These are phyloP conservation scores for Micromesistius poutassou DNA, from an alignment of 2,797 vertebrate species.

Conservation along the genomic window DNA sequence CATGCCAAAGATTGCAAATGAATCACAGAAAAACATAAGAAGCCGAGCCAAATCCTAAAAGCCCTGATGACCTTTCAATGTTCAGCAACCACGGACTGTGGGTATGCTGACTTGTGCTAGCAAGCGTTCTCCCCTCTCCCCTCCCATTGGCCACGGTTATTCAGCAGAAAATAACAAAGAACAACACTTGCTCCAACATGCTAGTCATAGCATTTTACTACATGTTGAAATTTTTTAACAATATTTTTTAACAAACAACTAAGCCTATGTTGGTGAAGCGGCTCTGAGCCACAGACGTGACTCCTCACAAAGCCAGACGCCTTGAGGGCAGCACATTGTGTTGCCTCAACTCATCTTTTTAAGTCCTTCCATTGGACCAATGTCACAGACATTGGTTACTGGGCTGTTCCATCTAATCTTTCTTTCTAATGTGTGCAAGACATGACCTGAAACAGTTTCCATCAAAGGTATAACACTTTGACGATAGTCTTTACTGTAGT, in stretches of 20 bases:
- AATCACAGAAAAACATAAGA: slow-evolving; percentile 11
- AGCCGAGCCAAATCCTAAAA: slow-evolving; percentile 24
- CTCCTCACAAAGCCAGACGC: too few relatives aligned
- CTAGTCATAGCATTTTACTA: not conserved
- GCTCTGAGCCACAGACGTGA: too few relatives aligned
- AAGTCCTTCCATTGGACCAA: too few relatives aligned
- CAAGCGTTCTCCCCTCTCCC: slow-evolving; percentile 14
- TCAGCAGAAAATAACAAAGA: not conserved
- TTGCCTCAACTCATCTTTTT: not conserved
- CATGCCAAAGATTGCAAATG: slow-evolving; percentile 6
- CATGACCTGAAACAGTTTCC: too few relatives aligned
- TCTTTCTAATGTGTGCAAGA: too few relatives aligned
- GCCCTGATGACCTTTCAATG: slow-evolving; percentile 15
- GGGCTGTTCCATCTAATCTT: too few relatives aligned
- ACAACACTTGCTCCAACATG: not conserved
- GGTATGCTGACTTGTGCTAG: slow-evolving; percentile 57
- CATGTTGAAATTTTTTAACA: not conserved
- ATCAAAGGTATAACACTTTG: too few relatives aligned
- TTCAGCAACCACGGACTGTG: slow-evolving; percentile 41
- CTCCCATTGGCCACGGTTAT: not conserved
- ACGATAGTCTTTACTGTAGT: too few relatives aligned
- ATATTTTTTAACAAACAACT: too few relatives aligned
- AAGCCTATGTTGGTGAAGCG: not conserved
- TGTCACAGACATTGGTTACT: too few relatives aligned
- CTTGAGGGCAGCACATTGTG: not conserved